Evolutionary conservation across 2,888 invertebrate genomes (phyloP).

Genomic region (Chloroclysta siterata): DNA sequence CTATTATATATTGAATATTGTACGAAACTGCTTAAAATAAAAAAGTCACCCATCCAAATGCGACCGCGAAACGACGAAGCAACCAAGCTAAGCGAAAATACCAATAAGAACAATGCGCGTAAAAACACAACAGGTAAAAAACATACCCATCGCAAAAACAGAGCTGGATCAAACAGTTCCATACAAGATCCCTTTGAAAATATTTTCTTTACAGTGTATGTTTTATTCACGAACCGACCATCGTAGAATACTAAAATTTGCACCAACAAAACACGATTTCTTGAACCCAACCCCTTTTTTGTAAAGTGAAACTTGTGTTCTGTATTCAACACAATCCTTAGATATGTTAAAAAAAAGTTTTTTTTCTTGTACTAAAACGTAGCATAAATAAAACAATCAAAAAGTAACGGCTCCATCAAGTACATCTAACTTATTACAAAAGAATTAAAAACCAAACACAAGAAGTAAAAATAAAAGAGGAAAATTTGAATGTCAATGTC

Average conservation of each 20-base stretch:
- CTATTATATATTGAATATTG: no score
- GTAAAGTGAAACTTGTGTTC: conserved; percentile 46
- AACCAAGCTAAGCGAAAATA: no score
- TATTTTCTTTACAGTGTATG: conserved; percentile 51
- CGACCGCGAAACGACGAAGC: no score
- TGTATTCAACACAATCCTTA: conserved; percentile 46
- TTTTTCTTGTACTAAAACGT: no score
- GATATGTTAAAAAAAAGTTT: not conserved
- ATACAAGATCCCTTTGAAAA: conserved; percentile 52
- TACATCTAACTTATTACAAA: no score
- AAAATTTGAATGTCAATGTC: not conserved
- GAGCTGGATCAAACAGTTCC: conserved; percentile 7
- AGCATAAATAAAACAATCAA: no score
- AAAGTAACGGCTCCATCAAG: no score
- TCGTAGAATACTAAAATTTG: conserved; percentile 49
- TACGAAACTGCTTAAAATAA: no score
- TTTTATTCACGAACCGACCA: conserved; percentile 57
- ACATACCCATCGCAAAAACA: conserved; percentile 7
- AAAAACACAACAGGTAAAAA: conserved; percentile 12
- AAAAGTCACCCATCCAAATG: no score
- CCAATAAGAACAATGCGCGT: not conserved
- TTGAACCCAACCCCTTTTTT: conserved; percentile 44
- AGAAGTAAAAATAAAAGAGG: not conserved
- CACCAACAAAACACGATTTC: conserved; percentile 39
- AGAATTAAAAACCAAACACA: no score